These are phyloP conservation scores for Watsonalla cultraria DNA, from an alignment of 2,888 invertebrate genomes.

Conservation along the genomic window DNA sequence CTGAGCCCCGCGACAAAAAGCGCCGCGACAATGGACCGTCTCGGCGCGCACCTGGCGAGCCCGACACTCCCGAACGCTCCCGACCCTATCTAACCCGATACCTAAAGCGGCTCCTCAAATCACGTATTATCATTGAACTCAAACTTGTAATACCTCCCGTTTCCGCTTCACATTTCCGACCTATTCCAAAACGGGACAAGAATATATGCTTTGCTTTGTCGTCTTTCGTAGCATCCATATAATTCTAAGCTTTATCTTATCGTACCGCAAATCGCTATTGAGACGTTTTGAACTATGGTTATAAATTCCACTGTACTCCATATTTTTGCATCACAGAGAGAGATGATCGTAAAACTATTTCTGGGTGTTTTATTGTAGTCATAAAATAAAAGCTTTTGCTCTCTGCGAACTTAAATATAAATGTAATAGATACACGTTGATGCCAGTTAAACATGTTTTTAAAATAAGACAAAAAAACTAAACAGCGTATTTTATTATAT, in stretches of 20 bases:
- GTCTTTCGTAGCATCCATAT: background rate
- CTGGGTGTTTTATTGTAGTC: background rate
- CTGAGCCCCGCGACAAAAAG: slow-evolving; percentile 52
- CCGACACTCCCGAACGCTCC: slow-evolving; percentile 11
- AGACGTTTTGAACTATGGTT: too few relatives aligned
- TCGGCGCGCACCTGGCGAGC: slow-evolving; percentile 66
- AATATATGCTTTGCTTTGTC: background rate
- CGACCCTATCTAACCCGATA: slow-evolving; percentile 60
- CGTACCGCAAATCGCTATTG: too few relatives aligned
- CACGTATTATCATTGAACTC: slow-evolving; percentile 30
- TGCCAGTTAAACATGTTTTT: slow-evolving; percentile 23
- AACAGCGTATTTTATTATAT: slow-evolving; percentile 30
- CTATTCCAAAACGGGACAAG: slow-evolving; percentile 14
- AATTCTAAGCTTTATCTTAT: too few relatives aligned
- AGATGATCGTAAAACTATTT: too few relatives aligned
- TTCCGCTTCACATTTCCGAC: slow-evolving; percentile 49
- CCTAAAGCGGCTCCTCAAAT: slow-evolving; percentile 39
- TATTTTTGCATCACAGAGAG: too few relatives aligned
- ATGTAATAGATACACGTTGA: slow-evolving; percentile 8
- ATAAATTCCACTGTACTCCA: too few relatives aligned
- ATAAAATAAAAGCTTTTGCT: background rate
- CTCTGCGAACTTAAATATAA: slow-evolving; percentile 1
- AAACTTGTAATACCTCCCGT: slow-evolving; percentile 32
- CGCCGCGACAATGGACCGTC: slow-evolving; percentile 39
- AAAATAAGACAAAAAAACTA: slow-evolving; percentile 35